phyloP scores from a whole-genome alignment of 1,140 invertebrate genomes.

The Drosophila parvula region DNA sequence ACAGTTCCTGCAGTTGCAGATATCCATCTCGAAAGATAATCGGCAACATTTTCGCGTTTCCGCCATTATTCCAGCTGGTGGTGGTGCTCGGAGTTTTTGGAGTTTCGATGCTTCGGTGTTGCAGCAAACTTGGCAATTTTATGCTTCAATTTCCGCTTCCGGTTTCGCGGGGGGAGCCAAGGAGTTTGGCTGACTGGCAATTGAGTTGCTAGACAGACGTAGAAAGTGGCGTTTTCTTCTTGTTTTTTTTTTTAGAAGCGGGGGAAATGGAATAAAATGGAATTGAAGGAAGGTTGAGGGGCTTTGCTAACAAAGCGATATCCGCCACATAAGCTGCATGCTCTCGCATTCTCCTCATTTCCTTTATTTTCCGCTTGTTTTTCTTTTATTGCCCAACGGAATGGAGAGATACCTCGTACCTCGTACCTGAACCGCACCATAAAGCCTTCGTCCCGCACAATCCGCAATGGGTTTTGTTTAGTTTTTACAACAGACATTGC shows the following conservation, averaged over 20 bases:
- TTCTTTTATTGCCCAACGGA: slow-evolving; percentile 40
- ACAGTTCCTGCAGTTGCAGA: slow-evolving; percentile 15
- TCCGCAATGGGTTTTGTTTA: slow-evolving; percentile 58
- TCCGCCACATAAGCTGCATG: slow-evolving; percentile 46
- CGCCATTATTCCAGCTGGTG: slow-evolving; percentile 14
- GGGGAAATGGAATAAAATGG: slow-evolving; percentile 7
- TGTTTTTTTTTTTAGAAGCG: not conserved
- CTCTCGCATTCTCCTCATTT: slow-evolving; percentile 32
- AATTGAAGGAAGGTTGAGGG: slow-evolving; percentile 10
- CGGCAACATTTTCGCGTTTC: slow-evolving; percentile 52
- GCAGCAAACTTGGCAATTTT: slow-evolving; percentile 77
- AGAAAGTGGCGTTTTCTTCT: not conserved
- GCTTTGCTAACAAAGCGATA: slow-evolving; percentile 41
- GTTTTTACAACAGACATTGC: slow-evolving; percentile 75
- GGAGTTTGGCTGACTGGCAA: slow-evolving; percentile 61
- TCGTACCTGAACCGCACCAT: slow-evolving; percentile 53
- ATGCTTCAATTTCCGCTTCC: slow-evolving; percentile 82
- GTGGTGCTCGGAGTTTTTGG: not conserved
- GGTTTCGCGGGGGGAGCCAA: slow-evolving; percentile 32
- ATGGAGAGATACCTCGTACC: slow-evolving; percentile 1
- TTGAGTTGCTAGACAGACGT: slow-evolving; percentile 55
- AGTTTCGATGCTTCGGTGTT: slow-evolving; percentile 27
- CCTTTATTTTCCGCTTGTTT: slow-evolving; percentile 37
- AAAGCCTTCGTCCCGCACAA: slow-evolving; percentile 40
- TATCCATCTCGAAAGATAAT: slow-evolving; percentile 43